Base-by-base conservation (phyloP, 1,140 invertebrate genomes). In the Bradynema listronoti region DNA sequence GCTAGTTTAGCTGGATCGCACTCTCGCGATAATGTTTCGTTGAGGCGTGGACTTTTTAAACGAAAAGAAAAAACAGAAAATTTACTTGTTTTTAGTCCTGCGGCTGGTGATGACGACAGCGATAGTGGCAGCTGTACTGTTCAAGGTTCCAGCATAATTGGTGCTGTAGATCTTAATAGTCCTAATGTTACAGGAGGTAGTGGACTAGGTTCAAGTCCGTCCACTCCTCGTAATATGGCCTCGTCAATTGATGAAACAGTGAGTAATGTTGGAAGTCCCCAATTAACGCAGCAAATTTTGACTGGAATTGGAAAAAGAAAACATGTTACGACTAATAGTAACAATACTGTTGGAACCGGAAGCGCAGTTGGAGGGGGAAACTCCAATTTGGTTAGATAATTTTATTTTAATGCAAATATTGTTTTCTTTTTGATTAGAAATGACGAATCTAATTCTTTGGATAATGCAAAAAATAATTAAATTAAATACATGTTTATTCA, bases 371-470 rank as follows among this genome's bases (percentile, higher is more conserved):
- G 69, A 33, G 66, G 66, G 25, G 65, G 71, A 36, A 74, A 77
- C 42, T 76, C 1, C 73, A 75, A 56, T 75, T 75, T 51, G 72
- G 68, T 68, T 39, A n/a, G n/a, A n/a, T n/a, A n/a, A n/a, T n/a
- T n/a, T n/a, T n/a, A n/a, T n/a, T n/a, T n/a, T n/a, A n/a, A n/a
- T n/a, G n/a, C n/a, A n/a, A n/a, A n/a, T n/a, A n/a, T n/a, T n/a
- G n/a, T n/a, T n/a, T n/a, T n/a, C n/a, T n/a, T n/a, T n/a, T n/a
- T n/a, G n/a, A n/a, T n/a, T n/a, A n/a, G n/a, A n/a, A n/a, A n/a
- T n/a, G n/a, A n/a, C n/a, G n/a, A n/a, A n/a, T n/a, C n/a, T n/a
- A n/a, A n/a, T n/a, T n/a, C n/a, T n/a, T n/a, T n/a, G n/a, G n/a
- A n/a, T n/a, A n/a, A n/a, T n/a, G n/a, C n/a, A n/a, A n/a, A n/a